phyloP scores from a whole-genome alignment of 2,888 invertebrate species.

The Mesochorus sp. region DNA sequence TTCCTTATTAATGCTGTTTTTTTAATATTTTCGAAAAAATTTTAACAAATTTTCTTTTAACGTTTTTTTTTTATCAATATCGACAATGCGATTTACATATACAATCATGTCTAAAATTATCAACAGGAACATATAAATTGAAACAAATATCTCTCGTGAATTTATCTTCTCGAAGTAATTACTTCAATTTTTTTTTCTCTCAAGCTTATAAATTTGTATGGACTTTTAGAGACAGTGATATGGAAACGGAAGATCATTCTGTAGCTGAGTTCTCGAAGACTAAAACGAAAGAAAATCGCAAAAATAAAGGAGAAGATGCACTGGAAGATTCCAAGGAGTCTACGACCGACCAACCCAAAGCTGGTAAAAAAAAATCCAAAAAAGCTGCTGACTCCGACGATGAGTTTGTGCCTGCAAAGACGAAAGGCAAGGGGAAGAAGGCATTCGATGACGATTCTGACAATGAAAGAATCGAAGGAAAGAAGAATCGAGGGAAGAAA shows the following conservation, averaged over 20 bases:
- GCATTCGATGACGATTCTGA: slow-evolving; percentile 55
- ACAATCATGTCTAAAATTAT: too few relatives aligned
- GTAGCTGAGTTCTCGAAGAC: slow-evolving; percentile 78
- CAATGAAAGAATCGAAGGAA: slow-evolving; percentile 67
- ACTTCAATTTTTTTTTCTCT: neutral
- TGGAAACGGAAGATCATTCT: slow-evolving; percentile 82
- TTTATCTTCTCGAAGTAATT: too few relatives aligned
- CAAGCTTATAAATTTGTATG: too few relatives aligned
- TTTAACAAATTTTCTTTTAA: too few relatives aligned
- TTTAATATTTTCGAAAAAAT: too few relatives aligned
- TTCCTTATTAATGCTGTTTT: too few relatives aligned
- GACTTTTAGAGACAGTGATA: slow-evolving; percentile 86
- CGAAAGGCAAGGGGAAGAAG: slow-evolving; percentile 55
- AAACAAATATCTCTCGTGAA: too few relatives aligned
- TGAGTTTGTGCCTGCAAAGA: slow-evolving; percentile 43
- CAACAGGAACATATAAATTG: too few relatives aligned
- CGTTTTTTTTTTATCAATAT: too few relatives aligned
- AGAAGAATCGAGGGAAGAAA: slow-evolving; percentile 70
- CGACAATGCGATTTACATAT: too few relatives aligned
- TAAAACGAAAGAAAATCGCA: slow-evolving; percentile 82
- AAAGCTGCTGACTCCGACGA: slow-evolving; percentile 75
- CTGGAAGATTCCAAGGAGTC: slow-evolving; percentile 74
- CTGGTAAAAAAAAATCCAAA: slow-evolving; percentile 79
- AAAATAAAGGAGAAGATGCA: slow-evolving; percentile 80
- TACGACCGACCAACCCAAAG: slow-evolving; percentile 85